These are phyloP conservation scores for Scrobipalpa costella DNA, from an alignment of 2,888 invertebrate genomes.

Conservation along the genomic window DNA sequence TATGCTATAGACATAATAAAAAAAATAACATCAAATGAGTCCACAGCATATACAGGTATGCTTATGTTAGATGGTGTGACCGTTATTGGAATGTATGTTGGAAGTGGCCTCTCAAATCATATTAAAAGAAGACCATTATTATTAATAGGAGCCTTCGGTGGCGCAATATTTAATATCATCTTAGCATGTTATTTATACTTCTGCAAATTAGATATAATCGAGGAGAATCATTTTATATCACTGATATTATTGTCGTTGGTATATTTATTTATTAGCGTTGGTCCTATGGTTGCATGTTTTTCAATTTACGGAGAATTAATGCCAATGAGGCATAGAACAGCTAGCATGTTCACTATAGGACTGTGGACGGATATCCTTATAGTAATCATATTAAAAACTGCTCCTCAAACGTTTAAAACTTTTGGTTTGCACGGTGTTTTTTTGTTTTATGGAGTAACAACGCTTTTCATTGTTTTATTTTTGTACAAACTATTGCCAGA, in stretches of 20 bases:
- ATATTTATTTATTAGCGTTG: conserved; percentile 56
- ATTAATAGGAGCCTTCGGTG: conserved; percentile 46
- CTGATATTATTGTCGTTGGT: conserved; percentile 49
- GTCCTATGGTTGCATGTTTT: conserved; percentile 57
- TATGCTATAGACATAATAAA: conserved; percentile 55
- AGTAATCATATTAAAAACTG: conserved; percentile 49
- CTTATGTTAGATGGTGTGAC: conserved; percentile 60
- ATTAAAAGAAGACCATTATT: conserved; percentile 53
- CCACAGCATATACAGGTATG: conserved; percentile 56
- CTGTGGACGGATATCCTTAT: conserved; percentile 46
- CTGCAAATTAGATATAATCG: conserved; percentile 41
- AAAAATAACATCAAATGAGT: conserved; percentile 51
- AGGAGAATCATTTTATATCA: conserved; percentile 51
- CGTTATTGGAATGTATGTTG: conserved; percentile 56
- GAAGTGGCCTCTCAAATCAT: conserved; percentile 52
- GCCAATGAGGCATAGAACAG: conserved; percentile 51
- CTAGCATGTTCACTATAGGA: conserved; percentile 45
- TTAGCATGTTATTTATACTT: conserved; percentile 57
- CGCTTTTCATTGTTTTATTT: conserved; percentile 32
- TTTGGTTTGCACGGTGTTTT: conserved; percentile 56
- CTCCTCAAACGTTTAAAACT: conserved; percentile 49
- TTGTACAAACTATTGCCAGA: conserved; percentile 39
- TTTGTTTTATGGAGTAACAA: conserved; percentile 36
- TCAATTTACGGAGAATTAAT: conserved; percentile 56
- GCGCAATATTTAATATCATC: conserved; percentile 49